These are phyloP conservation scores for Pemphigus obesinymphae DNA, from an alignment of 1,140 invertebrate genomes.

Conservation along the genomic window DNA sequence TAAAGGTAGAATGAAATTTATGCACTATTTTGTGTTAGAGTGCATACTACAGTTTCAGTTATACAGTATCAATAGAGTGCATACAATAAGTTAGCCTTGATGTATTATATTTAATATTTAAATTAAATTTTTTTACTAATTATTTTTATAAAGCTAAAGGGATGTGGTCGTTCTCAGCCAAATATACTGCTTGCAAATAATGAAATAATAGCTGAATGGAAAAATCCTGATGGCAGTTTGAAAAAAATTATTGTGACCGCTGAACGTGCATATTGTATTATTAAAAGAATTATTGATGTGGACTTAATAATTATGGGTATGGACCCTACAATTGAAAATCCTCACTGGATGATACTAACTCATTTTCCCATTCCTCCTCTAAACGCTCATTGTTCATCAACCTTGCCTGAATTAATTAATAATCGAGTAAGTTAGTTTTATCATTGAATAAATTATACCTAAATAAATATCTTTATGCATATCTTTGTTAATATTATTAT, in stretches of 20 bases:
- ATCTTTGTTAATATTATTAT: too few species aligned
- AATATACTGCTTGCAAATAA: constrained; percentile 81
- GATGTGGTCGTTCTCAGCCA: constrained; percentile 96
- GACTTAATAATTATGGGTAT: constrained; percentile 93
- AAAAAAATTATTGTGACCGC: constrained; percentile 89
- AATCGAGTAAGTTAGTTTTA: constrained; percentile 62
- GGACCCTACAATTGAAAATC: constrained; percentile 91
- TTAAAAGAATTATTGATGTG: constrained; percentile 96
- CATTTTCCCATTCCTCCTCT: constrained; percentile 95
- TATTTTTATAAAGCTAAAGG: too few species aligned
- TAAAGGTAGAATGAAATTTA: too few species aligned
- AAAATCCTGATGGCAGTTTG: constrained; percentile 95
- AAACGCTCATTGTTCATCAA: constrained; percentile 88
- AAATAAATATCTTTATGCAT: too few species aligned
- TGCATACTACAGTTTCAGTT: too few species aligned
- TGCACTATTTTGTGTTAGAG: too few species aligned
- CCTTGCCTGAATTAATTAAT: constrained; percentile 99
- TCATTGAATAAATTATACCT: too few species aligned
- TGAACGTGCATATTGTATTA: constrained; percentile 92
- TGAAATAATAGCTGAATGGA: constrained; percentile 95
- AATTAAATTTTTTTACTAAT: too few species aligned
- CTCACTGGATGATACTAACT: constrained; percentile 99
- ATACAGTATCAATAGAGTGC: too few species aligned
- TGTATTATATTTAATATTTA: too few species aligned
- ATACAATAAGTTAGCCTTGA: too few species aligned